Conservation (phyloP, 2,113 vertebrate species). For the Ceyx margarethae region DNA sequence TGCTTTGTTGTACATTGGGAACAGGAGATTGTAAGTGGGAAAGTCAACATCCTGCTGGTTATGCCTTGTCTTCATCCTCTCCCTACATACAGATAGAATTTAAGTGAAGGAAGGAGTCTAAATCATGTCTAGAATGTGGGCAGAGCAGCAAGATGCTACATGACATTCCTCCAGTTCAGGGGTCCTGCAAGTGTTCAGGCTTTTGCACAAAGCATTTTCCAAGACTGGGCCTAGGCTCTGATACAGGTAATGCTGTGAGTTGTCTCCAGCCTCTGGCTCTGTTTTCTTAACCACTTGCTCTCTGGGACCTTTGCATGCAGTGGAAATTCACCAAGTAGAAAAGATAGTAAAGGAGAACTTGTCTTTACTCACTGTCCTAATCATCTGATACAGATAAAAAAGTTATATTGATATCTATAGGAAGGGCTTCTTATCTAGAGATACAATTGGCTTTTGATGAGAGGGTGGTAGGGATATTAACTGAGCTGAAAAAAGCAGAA, state of each 20-base stretch:
- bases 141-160: neutral
- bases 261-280: neutral
- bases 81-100: rapidly evolving
- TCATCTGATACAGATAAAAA: conserved; percentile 40
- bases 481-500: neutral
- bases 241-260: neutral
- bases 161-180: neutral
- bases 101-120: neutral
- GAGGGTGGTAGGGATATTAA: neutral
- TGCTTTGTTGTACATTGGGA: neutral
- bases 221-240: neutral
- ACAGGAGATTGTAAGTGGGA: neutral
- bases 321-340: neutral
- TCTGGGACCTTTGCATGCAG: neutral
- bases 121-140: neutral
- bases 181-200: neutral
- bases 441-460: conserved; percentile 10
- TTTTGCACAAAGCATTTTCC: rapidly evolving
- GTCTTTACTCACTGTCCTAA: conserved; percentile 4
- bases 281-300: neutral
- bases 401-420: neutral
- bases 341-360: neutral
- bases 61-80: neutral
- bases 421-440: conserved; percentile 7
- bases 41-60: neutral